Evolutionary conservation across 2,888 invertebrate genomes (phyloP), one percentile per base, ranked within the genome.

Genomic region (Pollenia griseotomentosa): DNA sequence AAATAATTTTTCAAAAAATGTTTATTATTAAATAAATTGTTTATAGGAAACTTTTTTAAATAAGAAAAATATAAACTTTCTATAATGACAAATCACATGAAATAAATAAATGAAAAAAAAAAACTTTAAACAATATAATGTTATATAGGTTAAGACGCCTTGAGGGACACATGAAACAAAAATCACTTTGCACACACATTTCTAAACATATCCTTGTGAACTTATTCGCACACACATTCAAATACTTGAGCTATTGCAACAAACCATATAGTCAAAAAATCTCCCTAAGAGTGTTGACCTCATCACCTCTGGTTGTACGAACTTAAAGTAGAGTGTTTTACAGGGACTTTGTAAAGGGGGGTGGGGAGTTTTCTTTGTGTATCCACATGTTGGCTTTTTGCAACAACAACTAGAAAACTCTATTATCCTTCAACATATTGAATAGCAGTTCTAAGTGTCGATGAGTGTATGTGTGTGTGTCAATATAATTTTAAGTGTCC

Each of bases 241-340:
- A 9, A 42, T 14, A 53, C 19, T 42, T 12, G 3, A 33, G 16
- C 12, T 23, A 4, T 46, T n/a, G 42, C 46, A 33, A 14, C 12
- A 33, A 70, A 70, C 4, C 33, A 33, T 33, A 33, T 33, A 33
- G 33, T 33, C 33, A 5, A 77, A 12, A 66, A 73, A 23, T 46
- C 65, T 59, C 65, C 51, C 46, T 53, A 33, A 79, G 83, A 73
- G 78, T 84, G 59, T 84, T 79, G 83, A 78, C 83, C 83, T 78
- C 83, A 57, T 53, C 83, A 77, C 77, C 57, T 71, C 55, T 14
- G 40, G 23, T 53, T 70, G 42, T 44, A 59, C 2, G 46, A 46
- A 66, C 16, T 57, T 55, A 23, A 66, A 57, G 12, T 77, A 33
- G 33, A 44, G 59, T 61, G 51, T 61, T 33, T 42, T 23, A 40